Evolutionary conservation across 2,113 vertebrate genomes (phyloP), one percentile per base, ranked within the genome.

Genomic region (Globicephala melas): DNA sequence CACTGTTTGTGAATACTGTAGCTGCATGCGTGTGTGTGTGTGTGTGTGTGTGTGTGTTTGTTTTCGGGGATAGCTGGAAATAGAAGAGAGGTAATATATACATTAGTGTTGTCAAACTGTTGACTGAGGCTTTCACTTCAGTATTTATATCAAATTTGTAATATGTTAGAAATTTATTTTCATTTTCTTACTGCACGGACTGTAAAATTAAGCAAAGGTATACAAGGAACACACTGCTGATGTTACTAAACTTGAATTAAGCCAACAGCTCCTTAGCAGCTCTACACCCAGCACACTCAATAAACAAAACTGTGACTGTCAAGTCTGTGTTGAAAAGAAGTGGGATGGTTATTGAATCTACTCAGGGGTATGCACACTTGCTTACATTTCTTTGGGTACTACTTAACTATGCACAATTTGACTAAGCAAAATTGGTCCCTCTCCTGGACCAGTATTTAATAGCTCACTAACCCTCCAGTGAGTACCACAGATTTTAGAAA

Each of bases 91-190:
- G 0, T 11, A 47, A 77, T 41, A 13, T 65, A 8, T 83, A 68
- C 4, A 21, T 63, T 65, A 50, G 28, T 36, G 2, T 84, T 23
- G 8, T 33, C 47, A 92, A 77, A 60, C 53, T 84, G 20, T 83
- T 97, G 79, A 58, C 25, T 85, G n/a, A 97, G 21, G 33, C 9
- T 71, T 97, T 87, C 26, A 53, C 73, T 94, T 85, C 13, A 92
- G 38, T 26, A 89, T 2, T n/a, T 73, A 9, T 5, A 33, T 87
- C 20, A 70, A n/a, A 70, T 47, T 68, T 62, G 60, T 79, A 11
- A 87, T 65, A 25, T 12, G 17, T 13, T 84, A 36, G 60, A 85
- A 55, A 33, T 33, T 41, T 41, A 28, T n/a, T n/a, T 33, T 63
- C 31, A 9, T 36, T 58, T 96, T 53, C 17, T 50, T 76, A 70